Percentiles rank a stretch among this genome's conserved stretches.
Evolutionary conservation across 2,113 vertebrate species (phyloP).

Genomic region (Larimichthys polyactis): DNA sequence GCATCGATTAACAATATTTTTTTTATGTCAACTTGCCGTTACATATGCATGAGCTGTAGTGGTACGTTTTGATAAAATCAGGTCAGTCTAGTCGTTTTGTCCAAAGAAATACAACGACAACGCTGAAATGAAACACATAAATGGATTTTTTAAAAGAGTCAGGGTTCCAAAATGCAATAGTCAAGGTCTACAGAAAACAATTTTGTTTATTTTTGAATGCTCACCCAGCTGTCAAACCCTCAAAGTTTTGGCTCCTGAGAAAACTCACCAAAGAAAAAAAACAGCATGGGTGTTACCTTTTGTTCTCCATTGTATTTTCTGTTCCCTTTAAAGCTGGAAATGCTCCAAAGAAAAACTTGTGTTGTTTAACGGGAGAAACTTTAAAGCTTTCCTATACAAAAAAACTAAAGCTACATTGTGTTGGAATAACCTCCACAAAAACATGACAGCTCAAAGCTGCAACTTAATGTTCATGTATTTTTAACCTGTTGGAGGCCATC

Average conservation of each 20-base stretch:
- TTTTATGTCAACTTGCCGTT: constrained; percentile 1
- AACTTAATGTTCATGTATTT: constrained; percentile 16
- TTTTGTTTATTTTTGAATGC: constrained; percentile 24
- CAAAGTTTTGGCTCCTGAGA: constrained; percentile 10
- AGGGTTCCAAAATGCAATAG: constrained; percentile 17
- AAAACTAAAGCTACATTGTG: constrained; percentile 6
- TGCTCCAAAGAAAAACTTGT: constrained; percentile 1
- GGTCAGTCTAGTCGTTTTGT: not conserved
- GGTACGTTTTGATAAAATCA: constrained; percentile 15
- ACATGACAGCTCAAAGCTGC: constrained; percentile 25
- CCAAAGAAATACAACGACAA: not conserved
- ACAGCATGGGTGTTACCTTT: not conserved
- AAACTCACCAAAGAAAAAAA: constrained; percentile 11
- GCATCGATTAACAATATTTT: constrained; percentile 19
- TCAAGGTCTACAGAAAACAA: constrained; percentile 1
- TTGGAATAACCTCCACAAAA: constrained; percentile 7
- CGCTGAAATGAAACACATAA: not conserved
- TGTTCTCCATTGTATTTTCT: not conserved
- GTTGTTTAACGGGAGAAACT: constrained; percentile 21
- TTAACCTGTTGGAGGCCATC: constrained; percentile 30
- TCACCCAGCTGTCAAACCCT: constrained; percentile 27
- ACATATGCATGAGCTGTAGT: not conserved
- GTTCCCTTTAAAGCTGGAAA: constrained; percentile 32
- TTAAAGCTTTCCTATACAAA: constrained; percentile 11
- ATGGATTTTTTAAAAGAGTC: constrained; percentile 2